phyloP scores from a whole-genome alignment of 2,888 invertebrate genomes.

The Caenorhabditis parvicauda region DNA sequence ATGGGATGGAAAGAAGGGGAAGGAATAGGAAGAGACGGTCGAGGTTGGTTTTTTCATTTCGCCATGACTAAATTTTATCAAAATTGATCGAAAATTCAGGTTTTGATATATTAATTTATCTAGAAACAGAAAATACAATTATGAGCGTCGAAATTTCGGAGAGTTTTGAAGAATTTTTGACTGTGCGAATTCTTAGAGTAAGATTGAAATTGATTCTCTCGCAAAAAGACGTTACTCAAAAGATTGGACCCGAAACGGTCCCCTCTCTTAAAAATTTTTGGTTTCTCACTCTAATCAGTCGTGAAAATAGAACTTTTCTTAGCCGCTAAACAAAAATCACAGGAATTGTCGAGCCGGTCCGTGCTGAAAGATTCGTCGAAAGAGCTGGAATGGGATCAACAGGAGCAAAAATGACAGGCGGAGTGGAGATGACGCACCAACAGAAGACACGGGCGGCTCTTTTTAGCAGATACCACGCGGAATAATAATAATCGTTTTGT shows the following conservation, averaged over 20 bases:
- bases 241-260: no score
- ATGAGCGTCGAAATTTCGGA: not conserved
- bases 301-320: not conserved
- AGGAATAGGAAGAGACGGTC: slow-evolving; percentile 88
- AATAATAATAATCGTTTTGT: no score
- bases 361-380: slow-evolving; percentile 52
- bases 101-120: not conserved
- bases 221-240: no score
- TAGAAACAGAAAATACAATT: not conserved
- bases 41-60: slow-evolving; percentile 64
- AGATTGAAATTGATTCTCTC: no score
- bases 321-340: slow-evolving; percentile 7
- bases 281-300: no score
- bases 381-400: slow-evolving; percentile 54
- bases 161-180: no score
- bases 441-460: slow-evolving; percentile 40
- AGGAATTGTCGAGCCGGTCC: slow-evolving; percentile 59
- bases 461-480: slow-evolving; percentile 30
- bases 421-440: slow-evolving; percentile 33
- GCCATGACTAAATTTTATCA: not conserved
- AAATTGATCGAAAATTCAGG: not conserved
- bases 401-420: slow-evolving; percentile 28
- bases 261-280: no score
- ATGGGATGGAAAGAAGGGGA: slow-evolving; percentile 99
- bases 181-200: no score